Conservation (phyloP, 1,140 invertebrate genomes). For the Chelonus insularis region DNA sequence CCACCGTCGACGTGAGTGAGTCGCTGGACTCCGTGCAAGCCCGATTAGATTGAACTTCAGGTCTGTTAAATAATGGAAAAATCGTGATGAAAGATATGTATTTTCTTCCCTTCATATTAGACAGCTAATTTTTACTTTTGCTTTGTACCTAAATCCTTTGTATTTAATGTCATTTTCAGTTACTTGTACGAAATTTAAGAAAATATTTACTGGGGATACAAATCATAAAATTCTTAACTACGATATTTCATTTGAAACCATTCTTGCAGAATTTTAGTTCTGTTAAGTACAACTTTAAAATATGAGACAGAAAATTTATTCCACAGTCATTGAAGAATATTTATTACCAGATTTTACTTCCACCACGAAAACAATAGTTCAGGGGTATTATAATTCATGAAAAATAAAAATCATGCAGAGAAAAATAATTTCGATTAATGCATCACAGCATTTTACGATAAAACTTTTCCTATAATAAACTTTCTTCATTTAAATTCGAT, state of each 20-base stretch:
- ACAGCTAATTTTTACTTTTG: background rate
- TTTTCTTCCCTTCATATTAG: background rate
- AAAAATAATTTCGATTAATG: no score
- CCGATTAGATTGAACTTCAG: constrained; percentile 34
- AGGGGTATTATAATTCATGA: no score
- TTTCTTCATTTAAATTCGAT: no score
- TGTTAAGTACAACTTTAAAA: no score
- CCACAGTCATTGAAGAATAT: no score
- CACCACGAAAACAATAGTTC: no score
- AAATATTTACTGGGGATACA: background rate
- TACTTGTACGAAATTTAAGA: background rate
- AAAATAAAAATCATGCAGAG: no score
- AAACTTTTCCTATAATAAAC: no score
- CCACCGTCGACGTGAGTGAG: constrained; percentile 35
- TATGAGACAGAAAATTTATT: no score
- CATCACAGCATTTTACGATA: no score
- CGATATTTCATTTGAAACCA: background rate
- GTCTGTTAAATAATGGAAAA: constrained; percentile 31
- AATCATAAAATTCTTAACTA: background rate
- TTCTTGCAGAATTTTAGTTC: no score
- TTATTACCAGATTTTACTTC: no score
- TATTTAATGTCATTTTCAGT: constrained; percentile 7
- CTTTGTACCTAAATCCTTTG: background rate
- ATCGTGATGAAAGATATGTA: constrained; percentile 17
- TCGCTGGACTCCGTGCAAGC: constrained; percentile 19